phyloP scores from a whole-genome alignment of 2,797 vertebrate genomes.

The Chelon labrosus region DNA sequence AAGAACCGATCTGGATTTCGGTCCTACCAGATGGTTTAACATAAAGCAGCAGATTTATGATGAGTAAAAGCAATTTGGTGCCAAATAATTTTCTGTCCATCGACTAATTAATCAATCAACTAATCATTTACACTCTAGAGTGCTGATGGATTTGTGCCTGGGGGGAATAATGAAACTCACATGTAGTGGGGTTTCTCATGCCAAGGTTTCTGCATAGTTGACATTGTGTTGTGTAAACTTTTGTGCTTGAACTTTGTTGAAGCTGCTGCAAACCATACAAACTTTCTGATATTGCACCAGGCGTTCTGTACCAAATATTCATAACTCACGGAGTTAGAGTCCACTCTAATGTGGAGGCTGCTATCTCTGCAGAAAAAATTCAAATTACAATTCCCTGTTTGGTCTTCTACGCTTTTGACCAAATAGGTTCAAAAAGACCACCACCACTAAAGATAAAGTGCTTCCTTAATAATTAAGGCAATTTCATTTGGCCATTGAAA shows the following conservation, averaged over 20 bases:
- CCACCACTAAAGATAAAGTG: too few relatives aligned
- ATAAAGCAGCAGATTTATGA: not conserved
- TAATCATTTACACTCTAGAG: not conserved
- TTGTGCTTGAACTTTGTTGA: not conserved
- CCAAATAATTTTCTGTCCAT: not conserved
- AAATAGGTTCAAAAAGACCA: too few relatives aligned
- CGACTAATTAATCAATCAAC: not conserved
- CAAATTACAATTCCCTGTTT: too few relatives aligned
- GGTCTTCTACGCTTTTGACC: too few relatives aligned
- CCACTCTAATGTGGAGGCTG: not conserved
- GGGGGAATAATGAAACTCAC: not conserved
- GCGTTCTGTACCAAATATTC: not conserved
- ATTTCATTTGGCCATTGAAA: not conserved
- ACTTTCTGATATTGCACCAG: not conserved
- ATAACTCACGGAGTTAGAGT: too few relatives aligned
- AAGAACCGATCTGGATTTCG: not conserved
- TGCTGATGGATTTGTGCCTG: not conserved
- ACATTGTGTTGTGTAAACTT: not conserved
- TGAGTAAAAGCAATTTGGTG: not conserved
- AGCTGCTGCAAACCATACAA: not conserved
- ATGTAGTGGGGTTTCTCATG: not conserved
- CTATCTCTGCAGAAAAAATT: not conserved
- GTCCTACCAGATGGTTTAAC: too few relatives aligned
- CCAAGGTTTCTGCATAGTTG: not conserved
- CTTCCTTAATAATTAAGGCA: not conserved